Percentiles rank a stretch among this genome's conserved stretches.
phyloP scores from a whole-genome alignment of 2,113 vertebrate species.

The Hystrix cristata region DNA sequence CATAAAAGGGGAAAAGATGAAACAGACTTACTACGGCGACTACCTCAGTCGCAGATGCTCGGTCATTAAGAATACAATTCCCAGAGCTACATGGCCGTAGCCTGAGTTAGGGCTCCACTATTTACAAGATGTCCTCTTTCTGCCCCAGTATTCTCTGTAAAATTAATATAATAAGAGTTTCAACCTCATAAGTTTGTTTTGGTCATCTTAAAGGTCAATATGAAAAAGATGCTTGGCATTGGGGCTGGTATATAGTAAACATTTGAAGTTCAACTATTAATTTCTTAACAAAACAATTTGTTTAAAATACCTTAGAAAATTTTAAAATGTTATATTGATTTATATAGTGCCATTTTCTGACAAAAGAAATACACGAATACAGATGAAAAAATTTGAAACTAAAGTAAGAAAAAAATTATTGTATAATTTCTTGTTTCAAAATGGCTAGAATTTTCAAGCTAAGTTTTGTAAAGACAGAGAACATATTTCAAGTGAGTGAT shows the following conservation, averaged over 20 bases:
- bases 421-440: constrained; percentile 22
- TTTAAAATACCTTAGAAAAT: constrained; percentile 1
- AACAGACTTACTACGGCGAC: neutral
- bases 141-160: neutral
- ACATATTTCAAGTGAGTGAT: constrained; percentile 72
- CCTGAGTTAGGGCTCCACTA: neutral
- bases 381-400: constrained; percentile 50
- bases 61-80: neutral
- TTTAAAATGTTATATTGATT: neutral
- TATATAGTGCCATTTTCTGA: neutral
- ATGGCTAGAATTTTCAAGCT: constrained; percentile 61
- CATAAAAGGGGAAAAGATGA: neutral
- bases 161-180: neutral
- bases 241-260: neutral
- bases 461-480: constrained; percentile 68
- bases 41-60: neutral
- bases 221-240: neutral
- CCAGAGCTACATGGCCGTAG: neutral
- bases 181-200: neutral
- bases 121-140: neutral
- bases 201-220: neutral
- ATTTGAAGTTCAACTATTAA: neutral
- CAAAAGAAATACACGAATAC: neutral
- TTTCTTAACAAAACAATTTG: neutral
- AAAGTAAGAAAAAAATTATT: constrained; percentile 17